Conservation (phyloP, 1,140 invertebrate genomes). For the Drosophila pandora region DNA sequence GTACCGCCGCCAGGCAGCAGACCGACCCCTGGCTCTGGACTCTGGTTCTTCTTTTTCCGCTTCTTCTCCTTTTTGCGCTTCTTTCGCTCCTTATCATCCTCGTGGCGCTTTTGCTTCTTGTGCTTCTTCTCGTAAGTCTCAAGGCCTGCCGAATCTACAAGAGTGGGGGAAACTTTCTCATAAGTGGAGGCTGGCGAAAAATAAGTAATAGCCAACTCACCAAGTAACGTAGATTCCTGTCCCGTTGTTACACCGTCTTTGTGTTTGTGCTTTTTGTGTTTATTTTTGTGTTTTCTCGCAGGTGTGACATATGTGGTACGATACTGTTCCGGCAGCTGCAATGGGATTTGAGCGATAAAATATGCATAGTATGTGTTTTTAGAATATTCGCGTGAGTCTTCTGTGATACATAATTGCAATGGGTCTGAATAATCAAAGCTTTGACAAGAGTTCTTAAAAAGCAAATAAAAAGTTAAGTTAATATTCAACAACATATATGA, state of each 20-base stretch:
- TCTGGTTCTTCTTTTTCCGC: conserved; percentile 96
- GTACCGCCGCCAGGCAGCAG: conserved; percentile 45
- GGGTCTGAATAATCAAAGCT: no score
- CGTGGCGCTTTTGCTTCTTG: conserved; percentile 97
- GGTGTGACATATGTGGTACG: conserved; percentile 95
- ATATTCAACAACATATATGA: not conserved
- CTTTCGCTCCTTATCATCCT: conserved; percentile 96
- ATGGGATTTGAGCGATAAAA: conserved; percentile 38
- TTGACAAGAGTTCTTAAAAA: not conserved
- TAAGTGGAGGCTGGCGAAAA: not conserved
- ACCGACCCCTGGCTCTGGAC: conserved; percentile 90
- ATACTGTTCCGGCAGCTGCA: conserved; percentile 97
- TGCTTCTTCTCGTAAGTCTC: conserved; percentile 97
- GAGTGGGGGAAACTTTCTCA: conserved; percentile 7
- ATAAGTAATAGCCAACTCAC: conserved; percentile 45
- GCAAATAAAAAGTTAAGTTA: not conserved
- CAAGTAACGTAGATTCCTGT: conserved; percentile 88
- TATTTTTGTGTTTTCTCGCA: conserved; percentile 96
- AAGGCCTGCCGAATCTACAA: conserved; percentile 86
- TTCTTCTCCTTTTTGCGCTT: conserved; percentile 98
- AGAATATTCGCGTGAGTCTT: not conserved
- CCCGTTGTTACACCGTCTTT: conserved; percentile 90
- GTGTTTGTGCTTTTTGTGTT: conserved; percentile 98
- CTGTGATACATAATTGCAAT: no score
- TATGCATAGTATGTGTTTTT: not conserved